Percentiles rank a stretch among this genome's conserved stretches.
Conservation (phyloP, 2,888 invertebrate species). For the Matsumyia berberina region DNA sequence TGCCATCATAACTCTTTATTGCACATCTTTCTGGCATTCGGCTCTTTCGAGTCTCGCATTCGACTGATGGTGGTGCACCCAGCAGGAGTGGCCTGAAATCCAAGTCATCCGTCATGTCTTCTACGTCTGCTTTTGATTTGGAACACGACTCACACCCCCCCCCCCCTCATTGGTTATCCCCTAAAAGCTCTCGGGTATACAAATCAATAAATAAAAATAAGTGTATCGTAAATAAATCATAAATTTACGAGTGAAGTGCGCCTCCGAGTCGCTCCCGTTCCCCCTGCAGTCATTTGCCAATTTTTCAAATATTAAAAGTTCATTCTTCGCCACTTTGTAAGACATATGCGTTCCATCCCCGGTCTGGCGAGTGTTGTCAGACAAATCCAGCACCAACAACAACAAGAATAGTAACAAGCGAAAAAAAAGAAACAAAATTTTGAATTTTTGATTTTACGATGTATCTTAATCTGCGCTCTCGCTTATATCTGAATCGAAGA, state of each 20-base stretch:
- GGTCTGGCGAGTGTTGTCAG: neutral
- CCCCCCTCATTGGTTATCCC: slow-evolving; percentile 11
- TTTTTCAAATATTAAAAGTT: slow-evolving; percentile 64
- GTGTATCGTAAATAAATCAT: slow-evolving; percentile 67
- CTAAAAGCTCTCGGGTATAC: slow-evolving; percentile 30
- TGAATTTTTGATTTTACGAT: slow-evolving; percentile 63
- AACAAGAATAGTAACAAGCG: neutral
- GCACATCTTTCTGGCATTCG: slow-evolving; percentile 41
- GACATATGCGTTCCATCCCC: slow-evolving; percentile 19
- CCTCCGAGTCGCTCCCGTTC: neutral
- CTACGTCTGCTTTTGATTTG: slow-evolving; percentile 38
- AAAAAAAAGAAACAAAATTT: slow-evolving; percentile 18
- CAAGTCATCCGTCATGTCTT: slow-evolving; percentile 49
- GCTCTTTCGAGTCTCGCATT: slow-evolving; percentile 2
- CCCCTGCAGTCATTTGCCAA: slow-evolving; percentile 42
- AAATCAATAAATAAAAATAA: slow-evolving; percentile 67
- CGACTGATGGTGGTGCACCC: neutral
- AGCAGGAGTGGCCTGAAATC: neutral
- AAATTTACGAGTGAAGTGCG: slow-evolving; percentile 33
- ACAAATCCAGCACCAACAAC: neutral
- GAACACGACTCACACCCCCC: slow-evolving; percentile 8
- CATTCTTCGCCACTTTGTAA: slow-evolving; percentile 43
- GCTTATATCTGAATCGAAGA: slow-evolving; percentile 47
- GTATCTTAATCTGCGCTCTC: slow-evolving; percentile 58
- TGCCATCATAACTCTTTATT: slow-evolving; percentile 68